Percentiles rank a stretch among this genome's conserved stretches.
These are phyloP conservation scores for Phoxinus dragarum DNA, from an alignment of 2,797 vertebrate genomes.

Conservation along the genomic window DNA sequence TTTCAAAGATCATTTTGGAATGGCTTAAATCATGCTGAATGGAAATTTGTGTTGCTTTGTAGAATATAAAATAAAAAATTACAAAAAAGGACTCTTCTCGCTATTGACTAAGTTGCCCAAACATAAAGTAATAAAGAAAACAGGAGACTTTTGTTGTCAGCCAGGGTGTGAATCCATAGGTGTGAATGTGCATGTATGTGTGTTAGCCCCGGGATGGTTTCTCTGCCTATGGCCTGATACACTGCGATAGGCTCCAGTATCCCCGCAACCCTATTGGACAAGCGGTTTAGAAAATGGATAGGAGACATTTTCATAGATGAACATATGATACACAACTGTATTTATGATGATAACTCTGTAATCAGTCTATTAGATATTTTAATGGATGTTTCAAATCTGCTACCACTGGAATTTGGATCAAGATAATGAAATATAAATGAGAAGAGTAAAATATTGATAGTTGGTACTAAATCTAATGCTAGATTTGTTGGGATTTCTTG, in stretches of 20 bases:
- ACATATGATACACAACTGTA: not conserved
- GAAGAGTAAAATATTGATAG: not conserved
- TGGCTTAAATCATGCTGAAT: not conserved
- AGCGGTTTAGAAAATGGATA: not conserved
- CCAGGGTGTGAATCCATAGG: too few relatives aligned
- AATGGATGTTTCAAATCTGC: not conserved
- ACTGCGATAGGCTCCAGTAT: not conserved
- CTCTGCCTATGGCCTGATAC: not conserved
- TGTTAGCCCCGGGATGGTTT: too few relatives aligned
- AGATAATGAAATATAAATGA: not conserved
- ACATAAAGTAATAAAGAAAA: not conserved
- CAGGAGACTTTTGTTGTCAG: not conserved
- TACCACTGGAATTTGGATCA: not conserved
- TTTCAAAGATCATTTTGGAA: not conserved
- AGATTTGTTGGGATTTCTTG: slow-evolving; percentile 6
- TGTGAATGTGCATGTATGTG: too few relatives aligned
- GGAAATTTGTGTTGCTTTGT: not conserved
- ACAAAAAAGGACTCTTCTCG: not conserved
- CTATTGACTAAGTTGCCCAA: not conserved
- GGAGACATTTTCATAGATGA: not conserved
- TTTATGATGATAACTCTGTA: not conserved
- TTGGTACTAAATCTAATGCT: not conserved
- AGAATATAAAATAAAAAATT: not conserved
- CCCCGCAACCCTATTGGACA: not conserved
- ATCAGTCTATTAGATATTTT: not conserved